Evolutionary conservation across 2,888 invertebrate genomes (phyloP).

Genomic region (Cheilosia vernalis): DNA sequence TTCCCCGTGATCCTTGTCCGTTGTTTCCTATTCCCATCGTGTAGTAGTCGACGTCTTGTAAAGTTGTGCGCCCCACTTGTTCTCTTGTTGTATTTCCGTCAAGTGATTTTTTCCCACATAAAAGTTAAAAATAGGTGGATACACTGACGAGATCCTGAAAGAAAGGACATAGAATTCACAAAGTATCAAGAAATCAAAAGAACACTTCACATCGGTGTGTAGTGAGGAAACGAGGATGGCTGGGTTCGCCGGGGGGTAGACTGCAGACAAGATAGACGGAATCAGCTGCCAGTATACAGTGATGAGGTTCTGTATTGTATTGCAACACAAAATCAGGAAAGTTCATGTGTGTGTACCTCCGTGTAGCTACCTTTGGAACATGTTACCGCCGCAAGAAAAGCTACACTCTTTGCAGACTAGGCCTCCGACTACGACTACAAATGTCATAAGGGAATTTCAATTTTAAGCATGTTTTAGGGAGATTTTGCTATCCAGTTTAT

Average conservation of each 20-base stretch:
- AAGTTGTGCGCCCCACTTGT: slow-evolving; percentile 73
- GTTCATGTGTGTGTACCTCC: not conserved
- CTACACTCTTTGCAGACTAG: not conserved
- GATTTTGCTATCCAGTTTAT: too few relatives aligned
- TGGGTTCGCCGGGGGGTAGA: slow-evolving; percentile 8
- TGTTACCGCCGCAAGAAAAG: slow-evolving; percentile 10
- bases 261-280: slow-evolving; percentile 25
- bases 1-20: slow-evolving; percentile 61
- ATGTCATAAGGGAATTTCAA: too few relatives aligned
- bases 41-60: slow-evolving; percentile 68
- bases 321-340: not conserved
- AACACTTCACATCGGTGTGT: slow-evolving; percentile 63
- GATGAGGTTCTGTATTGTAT: slow-evolving; percentile 16
- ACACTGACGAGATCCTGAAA: slow-evolving; percentile 67
- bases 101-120: slow-evolving; percentile 74
- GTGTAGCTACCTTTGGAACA: not conserved
- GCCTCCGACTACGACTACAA: too few relatives aligned
- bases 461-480: too few relatives aligned
- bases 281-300: slow-evolving; percentile 14
- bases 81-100: slow-evolving; percentile 72
- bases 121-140: slow-evolving; percentile 66
- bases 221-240: slow-evolving; percentile 37
- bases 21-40: slow-evolving; percentile 66
- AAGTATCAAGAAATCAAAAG: slow-evolving; percentile 75
- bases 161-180: slow-evolving; percentile 68